Conservation (phyloP, 1,140 invertebrate species). For the Bicyclus anynana region DNA sequence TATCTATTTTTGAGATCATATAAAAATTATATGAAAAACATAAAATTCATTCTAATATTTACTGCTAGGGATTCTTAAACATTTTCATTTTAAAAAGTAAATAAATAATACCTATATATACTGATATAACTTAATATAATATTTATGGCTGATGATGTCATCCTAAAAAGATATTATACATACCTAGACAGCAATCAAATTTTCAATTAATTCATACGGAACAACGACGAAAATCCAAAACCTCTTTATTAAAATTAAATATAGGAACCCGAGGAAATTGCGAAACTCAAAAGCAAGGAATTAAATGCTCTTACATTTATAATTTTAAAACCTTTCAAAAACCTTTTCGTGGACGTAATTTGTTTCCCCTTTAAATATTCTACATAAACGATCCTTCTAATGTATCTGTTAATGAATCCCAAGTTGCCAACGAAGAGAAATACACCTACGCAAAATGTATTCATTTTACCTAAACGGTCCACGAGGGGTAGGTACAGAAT, state of each 20-base stretch:
- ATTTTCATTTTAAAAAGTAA: too few species aligned
- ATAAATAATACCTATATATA: too few species aligned
- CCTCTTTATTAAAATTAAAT: background rate
- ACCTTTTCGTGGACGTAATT: background rate
- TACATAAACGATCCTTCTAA: background rate
- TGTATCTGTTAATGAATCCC: background rate
- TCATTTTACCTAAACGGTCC: background rate
- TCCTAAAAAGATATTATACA: too few species aligned
- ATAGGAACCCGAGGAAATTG: background rate
- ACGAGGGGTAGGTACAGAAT: background rate
- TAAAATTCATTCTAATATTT: too few species aligned
- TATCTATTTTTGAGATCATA: too few species aligned
- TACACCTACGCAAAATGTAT: conserved; percentile 1
- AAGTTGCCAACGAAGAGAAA: background rate
- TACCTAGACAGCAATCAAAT: too few species aligned
- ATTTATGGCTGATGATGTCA: too few species aligned
- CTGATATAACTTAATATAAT: too few species aligned
- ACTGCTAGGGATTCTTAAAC: too few species aligned
- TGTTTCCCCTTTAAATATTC: background rate
- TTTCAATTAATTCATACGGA: too few species aligned
- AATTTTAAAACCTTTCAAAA: background rate
- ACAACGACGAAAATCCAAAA: background rate
- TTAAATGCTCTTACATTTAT: background rate
- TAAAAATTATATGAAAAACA: too few species aligned
- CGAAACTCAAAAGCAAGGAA: background rate